Evolutionary conservation across 92 coral and sea anemone species (phyloP), one percentile per base, ranked within the genome.

Genomic region (Palythoa grandiflora): DNA sequence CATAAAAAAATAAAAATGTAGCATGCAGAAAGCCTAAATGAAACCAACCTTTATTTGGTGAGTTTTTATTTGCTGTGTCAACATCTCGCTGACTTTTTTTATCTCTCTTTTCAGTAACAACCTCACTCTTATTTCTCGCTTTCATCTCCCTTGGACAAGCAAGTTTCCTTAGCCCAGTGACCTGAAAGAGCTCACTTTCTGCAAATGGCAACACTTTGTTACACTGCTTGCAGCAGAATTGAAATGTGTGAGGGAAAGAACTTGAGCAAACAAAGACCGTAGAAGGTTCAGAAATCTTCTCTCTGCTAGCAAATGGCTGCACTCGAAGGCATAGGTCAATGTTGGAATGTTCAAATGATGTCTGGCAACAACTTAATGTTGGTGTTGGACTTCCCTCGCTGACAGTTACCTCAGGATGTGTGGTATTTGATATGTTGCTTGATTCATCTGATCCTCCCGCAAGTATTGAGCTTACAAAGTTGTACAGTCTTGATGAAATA

Each of bases 131-230:
- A 36, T 19, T 86, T 38, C 15, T 81, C n/a, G 20, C 90, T 71
- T 83, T 88, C 6, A 87, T 80, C 84, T 95, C 98, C 86, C 83
- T 93, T 2, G 98, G 98, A 15, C 96, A 95, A 12, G 90, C 74
- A 53, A 95, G 38, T 76, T 88, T 95, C 40, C 60, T 47, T 9
- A 95, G 88, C 54, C 78, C 66, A 38, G 89, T 92, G 79, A 89
- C 86, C 53, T 93, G 92, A 21, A 87, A 84, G 19, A 89, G 21
- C 10, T 87, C 85, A 9, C 88, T 88, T 65, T 77, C 85, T 28
- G 78, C 87, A 35, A 73, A 80, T 75, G 92, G 87, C 83, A 89
- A 87, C 28, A 36, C 3, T 5, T 36, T 50, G 17, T 52, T 77
- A 37, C 92, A 90, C 35, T 55, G 5, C 37, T 77, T 79, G 71